Percentiles rank a stretch among this genome's conserved stretches.
phyloP scores from a whole-genome alignment of 2,113 vertebrate species.

The Anas platyrhynchos region DNA sequence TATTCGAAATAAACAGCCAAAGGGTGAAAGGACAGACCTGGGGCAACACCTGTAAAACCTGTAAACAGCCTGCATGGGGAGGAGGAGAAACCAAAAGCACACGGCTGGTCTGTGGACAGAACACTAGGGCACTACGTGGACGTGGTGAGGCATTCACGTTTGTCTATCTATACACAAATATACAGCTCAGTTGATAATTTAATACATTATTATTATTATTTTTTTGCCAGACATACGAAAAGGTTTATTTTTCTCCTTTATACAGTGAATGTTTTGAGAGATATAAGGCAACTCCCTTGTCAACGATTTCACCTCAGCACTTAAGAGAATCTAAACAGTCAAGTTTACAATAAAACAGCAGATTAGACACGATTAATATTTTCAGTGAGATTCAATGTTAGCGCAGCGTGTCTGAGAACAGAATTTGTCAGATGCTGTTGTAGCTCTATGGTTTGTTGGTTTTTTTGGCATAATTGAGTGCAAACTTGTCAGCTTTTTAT shows the following conservation, averaged over 20 bases:
- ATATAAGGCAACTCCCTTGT: conserved; percentile 72
- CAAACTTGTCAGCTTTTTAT: conserved; percentile 61
- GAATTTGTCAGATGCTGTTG: not conserved
- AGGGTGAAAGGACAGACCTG: not conserved
- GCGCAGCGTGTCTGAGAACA: conserved; percentile 55
- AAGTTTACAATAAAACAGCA: conserved; percentile 71
- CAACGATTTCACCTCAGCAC: conserved; percentile 61
- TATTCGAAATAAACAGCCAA: not conserved
- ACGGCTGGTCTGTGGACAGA: not conserved
- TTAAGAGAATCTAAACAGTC: conserved; percentile 68
- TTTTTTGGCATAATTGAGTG: conserved; percentile 74
- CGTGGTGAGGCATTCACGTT: conserved; percentile 30
- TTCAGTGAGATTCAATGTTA: conserved; percentile 46
- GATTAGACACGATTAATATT: conserved; percentile 62
- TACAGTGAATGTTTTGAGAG: conserved; percentile 71
- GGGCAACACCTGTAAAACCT: conserved; percentile 53
- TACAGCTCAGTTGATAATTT: conserved; percentile 56
- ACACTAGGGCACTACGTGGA: not conserved
- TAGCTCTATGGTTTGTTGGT: not conserved
- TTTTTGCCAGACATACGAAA: conserved; percentile 65
- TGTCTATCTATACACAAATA: conserved; percentile 51
- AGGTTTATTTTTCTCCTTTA: conserved; percentile 63
- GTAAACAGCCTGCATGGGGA: conserved; percentile 57
- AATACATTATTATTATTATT: not conserved
- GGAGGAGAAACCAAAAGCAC: conserved; percentile 18